phyloP scores from a whole-genome alignment of 2,888 invertebrate species.

The Ptychoptera contaminata region DNA sequence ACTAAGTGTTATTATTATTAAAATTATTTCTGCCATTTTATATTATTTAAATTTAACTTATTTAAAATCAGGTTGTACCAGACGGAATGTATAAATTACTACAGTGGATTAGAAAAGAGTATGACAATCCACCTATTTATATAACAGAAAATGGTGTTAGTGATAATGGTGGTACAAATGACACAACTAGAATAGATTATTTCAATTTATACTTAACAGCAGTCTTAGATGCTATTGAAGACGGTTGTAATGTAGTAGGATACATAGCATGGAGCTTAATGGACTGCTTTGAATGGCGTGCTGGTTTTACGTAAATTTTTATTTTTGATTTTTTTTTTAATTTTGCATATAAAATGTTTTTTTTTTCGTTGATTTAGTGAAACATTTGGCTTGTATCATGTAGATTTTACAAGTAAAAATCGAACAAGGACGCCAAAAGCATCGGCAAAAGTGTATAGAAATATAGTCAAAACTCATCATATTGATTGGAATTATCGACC shows the following conservation, averaged over 20 bases:
- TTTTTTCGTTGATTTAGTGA: conserved; percentile 35
- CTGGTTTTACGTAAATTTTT: conserved; percentile 50
- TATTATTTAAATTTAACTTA: too few relatives aligned
- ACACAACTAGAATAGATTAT: conserved; percentile 36
- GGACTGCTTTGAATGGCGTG: conserved; percentile 69
- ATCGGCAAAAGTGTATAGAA: conserved; percentile 41
- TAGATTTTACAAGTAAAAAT: conserved; percentile 50
- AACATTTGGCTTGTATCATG: conserved; percentile 55
- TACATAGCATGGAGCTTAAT: conserved; percentile 66
- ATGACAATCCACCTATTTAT: conserved; percentile 39
- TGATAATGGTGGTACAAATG: conserved; percentile 30
- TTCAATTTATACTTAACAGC: conserved; percentile 28
- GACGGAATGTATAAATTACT: conserved; percentile 47
- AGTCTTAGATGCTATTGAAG: conserved; percentile 33
- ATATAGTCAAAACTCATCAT: conserved; percentile 33
- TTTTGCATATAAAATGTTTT: neutral
- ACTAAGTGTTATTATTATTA: too few relatives aligned
- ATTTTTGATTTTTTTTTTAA: neutral
- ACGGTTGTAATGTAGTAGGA: conserved; percentile 42
- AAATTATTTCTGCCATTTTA: too few relatives aligned
- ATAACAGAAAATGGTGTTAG: conserved; percentile 49
- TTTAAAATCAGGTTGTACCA: conserved; percentile 37
- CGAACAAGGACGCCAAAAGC: conserved; percentile 49
- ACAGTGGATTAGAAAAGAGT: conserved; percentile 42
- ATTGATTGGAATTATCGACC: conserved; percentile 28